phyloP scores from a whole-genome alignment of 2,797 vertebrate species.

The Pteropus rufus region DNA sequence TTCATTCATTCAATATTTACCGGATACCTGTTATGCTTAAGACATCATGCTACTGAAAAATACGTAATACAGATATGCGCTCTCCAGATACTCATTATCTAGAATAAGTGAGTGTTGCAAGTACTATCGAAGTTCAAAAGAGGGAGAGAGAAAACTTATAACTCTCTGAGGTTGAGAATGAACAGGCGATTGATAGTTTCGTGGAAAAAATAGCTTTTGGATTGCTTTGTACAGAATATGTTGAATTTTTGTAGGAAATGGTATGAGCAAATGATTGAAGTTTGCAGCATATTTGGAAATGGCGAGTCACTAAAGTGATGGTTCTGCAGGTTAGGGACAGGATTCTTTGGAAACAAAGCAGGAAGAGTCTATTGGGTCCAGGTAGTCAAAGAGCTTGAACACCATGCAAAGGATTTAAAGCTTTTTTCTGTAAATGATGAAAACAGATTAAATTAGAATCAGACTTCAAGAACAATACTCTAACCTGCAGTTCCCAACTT shows the following conservation, averaged over 20 bases:
- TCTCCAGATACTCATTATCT: not conserved
- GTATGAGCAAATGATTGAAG: not conserved
- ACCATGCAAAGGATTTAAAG: not conserved
- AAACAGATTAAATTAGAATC: not conserved
- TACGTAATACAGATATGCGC: not conserved
- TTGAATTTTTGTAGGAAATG: not conserved
- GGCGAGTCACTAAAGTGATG: not conserved
- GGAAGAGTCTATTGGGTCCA: not conserved
- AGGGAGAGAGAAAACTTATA: not conserved
- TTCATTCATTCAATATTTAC: not conserved
- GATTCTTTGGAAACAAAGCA: not conserved
- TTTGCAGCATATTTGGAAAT: not conserved
- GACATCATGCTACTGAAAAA: not conserved
- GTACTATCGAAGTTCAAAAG: not conserved
- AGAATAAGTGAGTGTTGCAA: not conserved
- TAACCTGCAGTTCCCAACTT: not conserved
- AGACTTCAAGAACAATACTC: not conserved
- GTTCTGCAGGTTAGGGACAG: not conserved
- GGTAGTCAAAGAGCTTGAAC: not conserved
- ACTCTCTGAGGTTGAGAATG: not conserved
- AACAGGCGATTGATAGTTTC: not conserved
- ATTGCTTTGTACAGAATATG: not conserved
- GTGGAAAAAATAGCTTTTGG: not conserved
- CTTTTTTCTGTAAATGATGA: not conserved
- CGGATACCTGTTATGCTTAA: not conserved